These are phyloP conservation scores for Siphlonurus alternatus DNA, from an alignment of 2,888 invertebrate species.

Conservation along the genomic window DNA sequence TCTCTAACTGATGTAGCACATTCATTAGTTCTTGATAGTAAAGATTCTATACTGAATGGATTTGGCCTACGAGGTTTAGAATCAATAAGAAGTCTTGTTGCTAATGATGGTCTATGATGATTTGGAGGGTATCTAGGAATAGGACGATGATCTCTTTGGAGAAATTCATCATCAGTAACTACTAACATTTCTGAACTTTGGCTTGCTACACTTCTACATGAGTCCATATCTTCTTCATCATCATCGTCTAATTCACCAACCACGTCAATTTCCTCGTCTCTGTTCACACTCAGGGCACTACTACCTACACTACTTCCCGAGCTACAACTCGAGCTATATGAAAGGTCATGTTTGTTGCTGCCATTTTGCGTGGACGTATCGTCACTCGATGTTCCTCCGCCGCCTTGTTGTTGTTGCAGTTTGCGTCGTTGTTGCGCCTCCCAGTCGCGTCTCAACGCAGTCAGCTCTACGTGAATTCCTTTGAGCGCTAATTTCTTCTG, in stretches of 20 bases:
- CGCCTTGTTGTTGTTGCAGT: not conserved
- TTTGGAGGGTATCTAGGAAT: not conserved
- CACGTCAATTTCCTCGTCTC: constrained; percentile 50
- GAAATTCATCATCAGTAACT: not conserved
- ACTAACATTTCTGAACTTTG: constrained; percentile 3
- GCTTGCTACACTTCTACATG: constrained; percentile 6
- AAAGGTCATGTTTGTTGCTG: not conserved
- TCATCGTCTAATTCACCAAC: constrained; percentile 59
- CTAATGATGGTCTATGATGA: not conserved
- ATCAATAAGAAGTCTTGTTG: constrained; percentile 3
- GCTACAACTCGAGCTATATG: constrained; percentile 5
- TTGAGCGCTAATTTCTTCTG: constrained; percentile 83
- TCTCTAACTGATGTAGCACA: not conserved
- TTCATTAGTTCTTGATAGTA: constrained; percentile 40
- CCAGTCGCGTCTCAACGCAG: constrained; percentile 70
- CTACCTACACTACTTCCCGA: constrained; percentile 23
- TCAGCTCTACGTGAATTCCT: constrained; percentile 75
- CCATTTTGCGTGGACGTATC: too few relatives aligned
- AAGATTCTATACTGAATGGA: constrained; percentile 80
- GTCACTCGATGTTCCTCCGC: not conserved
- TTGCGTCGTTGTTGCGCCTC: constrained; percentile 42
- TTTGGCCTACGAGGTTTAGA: constrained; percentile 46
- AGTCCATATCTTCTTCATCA: constrained; percentile 21
- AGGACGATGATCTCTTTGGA: not conserved
- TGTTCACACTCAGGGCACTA: constrained; percentile 26